Percentiles rank a stretch among this genome's conserved stretches.
Conservation (phyloP, 2,797 vertebrate species). For the Hylomyscus alleni region DNA sequence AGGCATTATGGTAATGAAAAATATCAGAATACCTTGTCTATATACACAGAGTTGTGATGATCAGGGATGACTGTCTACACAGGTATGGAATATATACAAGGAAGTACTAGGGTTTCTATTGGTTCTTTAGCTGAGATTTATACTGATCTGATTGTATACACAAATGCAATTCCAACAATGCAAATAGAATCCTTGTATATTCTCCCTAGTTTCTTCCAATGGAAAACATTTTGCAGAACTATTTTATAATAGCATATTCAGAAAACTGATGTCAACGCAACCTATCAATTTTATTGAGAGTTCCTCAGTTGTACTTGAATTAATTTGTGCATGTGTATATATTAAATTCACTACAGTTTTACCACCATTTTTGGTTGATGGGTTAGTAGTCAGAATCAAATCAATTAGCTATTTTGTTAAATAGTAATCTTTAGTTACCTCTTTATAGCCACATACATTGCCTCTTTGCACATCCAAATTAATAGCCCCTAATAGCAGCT, state of each 20-base stretch:
- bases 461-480: not conserved
- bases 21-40: not conserved
- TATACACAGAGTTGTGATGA: not conserved
- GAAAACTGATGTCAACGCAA: slow-evolving; percentile 7
- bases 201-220: not conserved
- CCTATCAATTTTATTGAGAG: not conserved
- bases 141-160: not conserved
- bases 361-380: not conserved
- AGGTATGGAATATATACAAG: not conserved
- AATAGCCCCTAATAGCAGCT: not conserved
- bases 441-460: not conserved
- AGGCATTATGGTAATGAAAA: not conserved
- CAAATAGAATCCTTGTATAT: not conserved
- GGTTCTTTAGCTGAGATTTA: slow-evolving; percentile 1
- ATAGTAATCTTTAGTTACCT: not conserved
- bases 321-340: not conserved
- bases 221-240: not conserved
- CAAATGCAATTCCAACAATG: not conserved
- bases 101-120: not conserved
- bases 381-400: not conserved
- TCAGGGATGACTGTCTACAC: not conserved
- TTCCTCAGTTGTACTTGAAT: slow-evolving; percentile 4
- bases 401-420: not conserved
- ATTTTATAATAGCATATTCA: not conserved
- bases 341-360: slow-evolving; percentile 26